phyloP scores from a whole-genome alignment of 2,113 vertebrate genomes.

The Gavialis gangeticus region DNA sequence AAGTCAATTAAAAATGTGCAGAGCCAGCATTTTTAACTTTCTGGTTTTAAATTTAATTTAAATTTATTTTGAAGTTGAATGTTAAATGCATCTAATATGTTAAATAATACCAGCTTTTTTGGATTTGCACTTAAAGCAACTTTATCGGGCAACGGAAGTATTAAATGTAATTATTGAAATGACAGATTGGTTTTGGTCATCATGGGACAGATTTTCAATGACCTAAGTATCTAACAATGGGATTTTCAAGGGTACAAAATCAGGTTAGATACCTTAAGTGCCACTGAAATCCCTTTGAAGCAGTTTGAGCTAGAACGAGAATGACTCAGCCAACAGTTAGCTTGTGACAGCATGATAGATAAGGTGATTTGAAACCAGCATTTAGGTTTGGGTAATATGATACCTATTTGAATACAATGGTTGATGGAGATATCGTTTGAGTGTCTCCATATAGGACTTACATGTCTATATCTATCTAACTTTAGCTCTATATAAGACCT shows the following conservation, averaged over 20 bases:
- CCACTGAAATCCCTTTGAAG: constrained; percentile 52
- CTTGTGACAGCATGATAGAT: constrained; percentile 27
- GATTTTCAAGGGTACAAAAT: constrained; percentile 55
- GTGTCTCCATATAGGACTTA: neutral
- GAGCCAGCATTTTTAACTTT: neutral
- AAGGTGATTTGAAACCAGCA: constrained; percentile 16
- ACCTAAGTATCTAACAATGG: constrained; percentile 34
- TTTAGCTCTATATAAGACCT: neutral
- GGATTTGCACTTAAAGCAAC: neutral
- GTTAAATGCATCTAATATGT: too few relatives aligned
- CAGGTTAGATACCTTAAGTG: constrained; percentile 26
- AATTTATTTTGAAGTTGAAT: too few relatives aligned
- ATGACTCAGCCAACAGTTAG: constrained; percentile 22
- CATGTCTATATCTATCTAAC: too few relatives aligned
- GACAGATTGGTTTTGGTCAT: constrained; percentile 2
- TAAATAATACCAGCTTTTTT: too few relatives aligned
- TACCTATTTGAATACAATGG: constrained; percentile 29
- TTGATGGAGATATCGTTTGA: neutral
- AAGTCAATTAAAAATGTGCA: neutral
- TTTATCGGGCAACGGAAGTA: neutral
- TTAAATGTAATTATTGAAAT: constrained; percentile 14
- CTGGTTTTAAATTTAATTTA: neutral
- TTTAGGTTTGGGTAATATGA: neutral
- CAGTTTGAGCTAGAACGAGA: constrained; percentile 34
- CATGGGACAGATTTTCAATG: constrained; percentile 17